phyloP scores from a whole-genome alignment of 2,888 invertebrate genomes.

The Nebria brevicollis region DNA sequence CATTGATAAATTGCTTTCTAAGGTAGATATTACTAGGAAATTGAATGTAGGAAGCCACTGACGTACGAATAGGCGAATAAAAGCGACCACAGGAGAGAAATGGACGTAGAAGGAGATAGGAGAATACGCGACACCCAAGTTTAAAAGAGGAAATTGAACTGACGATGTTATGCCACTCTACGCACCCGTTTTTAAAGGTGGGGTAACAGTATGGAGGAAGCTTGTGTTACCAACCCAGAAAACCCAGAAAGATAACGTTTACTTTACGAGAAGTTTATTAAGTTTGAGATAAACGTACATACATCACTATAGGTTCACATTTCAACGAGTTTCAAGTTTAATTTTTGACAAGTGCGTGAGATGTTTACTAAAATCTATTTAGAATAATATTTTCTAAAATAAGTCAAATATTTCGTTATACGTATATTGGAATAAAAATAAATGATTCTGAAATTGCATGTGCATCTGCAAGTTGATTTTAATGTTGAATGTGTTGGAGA shows the following conservation, averaged over 20 bases:
- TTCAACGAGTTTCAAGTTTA: not conserved
- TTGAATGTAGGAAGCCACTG: constrained; percentile 42
- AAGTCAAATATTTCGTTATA: too few species aligned
- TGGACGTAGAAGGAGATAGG: not conserved
- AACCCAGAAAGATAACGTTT: constrained; percentile 51
- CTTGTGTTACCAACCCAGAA: constrained; percentile 28
- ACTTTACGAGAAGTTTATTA: constrained; percentile 56
- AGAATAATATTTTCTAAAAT: not conserved
- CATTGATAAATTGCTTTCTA: constrained; percentile 45
- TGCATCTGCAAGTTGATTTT: too few species aligned
- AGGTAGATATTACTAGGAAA: constrained; percentile 43
- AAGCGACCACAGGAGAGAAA: not conserved
- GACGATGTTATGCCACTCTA: constrained; percentile 8
- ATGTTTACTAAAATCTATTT: not conserved
- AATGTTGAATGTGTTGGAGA: not conserved
- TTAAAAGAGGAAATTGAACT: constrained; percentile 45
- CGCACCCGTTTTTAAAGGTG: not conserved
- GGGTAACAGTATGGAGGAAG: constrained; percentile 41
- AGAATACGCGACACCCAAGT: not conserved
- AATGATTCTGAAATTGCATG: too few species aligned
- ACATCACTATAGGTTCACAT: constrained; percentile 44
- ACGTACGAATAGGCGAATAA: not conserved
- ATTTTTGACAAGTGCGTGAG: constrained; percentile 30
- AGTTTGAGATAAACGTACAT: constrained; percentile 52
- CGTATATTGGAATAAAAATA: too few species aligned